These are phyloP conservation scores for Megalops cyprinoides DNA, from an alignment of 2,797 vertebrate genomes.

Conservation along the genomic window DNA sequence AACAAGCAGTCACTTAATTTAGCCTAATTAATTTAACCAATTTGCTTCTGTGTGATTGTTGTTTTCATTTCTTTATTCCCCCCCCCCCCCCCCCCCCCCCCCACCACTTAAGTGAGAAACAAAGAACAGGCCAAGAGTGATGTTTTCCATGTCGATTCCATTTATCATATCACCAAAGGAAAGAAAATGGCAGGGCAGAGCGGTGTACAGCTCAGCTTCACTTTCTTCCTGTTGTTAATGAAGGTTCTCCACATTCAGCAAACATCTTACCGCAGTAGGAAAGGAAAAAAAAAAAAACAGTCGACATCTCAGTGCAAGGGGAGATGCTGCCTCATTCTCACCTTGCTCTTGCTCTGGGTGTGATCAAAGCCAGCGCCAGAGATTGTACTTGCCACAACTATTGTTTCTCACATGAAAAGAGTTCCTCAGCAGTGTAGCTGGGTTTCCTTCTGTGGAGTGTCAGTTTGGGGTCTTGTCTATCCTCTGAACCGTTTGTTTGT, in stretches of 20 bases:
- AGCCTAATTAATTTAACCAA: too few relatives aligned
- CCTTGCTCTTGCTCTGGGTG: background rate
- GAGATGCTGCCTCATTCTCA: background rate
- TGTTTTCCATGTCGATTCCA: too few relatives aligned
- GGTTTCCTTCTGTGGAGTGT: background rate
- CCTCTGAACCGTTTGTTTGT: background rate
- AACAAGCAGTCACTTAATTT: background rate
- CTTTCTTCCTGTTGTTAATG: background rate
- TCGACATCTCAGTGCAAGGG: background rate
- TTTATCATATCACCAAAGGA: background rate
- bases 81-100: too few relatives aligned
- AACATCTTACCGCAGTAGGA: slow-evolving; percentile 15
- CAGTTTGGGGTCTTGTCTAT: background rate
- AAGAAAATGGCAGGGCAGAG: background rate
- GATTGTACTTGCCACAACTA: background rate
- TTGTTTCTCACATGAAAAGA: slow-evolving; percentile 18
- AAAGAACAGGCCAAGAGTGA: too few relatives aligned
- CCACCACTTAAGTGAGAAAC: too few relatives aligned
- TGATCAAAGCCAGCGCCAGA: slow-evolving; percentile 23
- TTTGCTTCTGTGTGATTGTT: background rate
- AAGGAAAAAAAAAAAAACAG: slow-evolving; percentile 6
- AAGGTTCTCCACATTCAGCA: background rate
- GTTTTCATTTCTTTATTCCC: background rate
- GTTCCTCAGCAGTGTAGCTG: background rate
- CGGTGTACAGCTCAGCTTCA: background rate